Evolutionary conservation across 2,797 vertebrate genomes (phyloP), one percentile per base, ranked within the genome.

Genomic region (Psittacula echo): DNA sequence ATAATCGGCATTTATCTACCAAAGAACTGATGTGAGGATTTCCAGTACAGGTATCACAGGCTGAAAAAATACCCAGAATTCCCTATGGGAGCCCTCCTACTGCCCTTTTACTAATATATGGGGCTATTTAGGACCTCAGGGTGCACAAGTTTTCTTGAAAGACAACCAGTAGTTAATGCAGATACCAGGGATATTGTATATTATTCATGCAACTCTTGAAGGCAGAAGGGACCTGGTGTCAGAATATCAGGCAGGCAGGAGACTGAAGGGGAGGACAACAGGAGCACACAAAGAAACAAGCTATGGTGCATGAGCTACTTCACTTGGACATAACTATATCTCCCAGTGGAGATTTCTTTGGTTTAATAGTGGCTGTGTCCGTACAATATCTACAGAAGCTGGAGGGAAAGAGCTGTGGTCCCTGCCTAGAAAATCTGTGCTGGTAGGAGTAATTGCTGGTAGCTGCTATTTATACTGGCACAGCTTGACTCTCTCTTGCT

Each of bases 11-110:
- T 42, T 67, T 77, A 44, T 17, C 9, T 23, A 60, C 37, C 17
- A 42, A 79, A 66, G 0, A 44, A 9, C 11, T 27, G 61, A 22
- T 24, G 42, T 10, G 7, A 32, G 7, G 4, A 1, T 41, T 29
- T 44, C 23, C 32, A 53, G 6, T 21, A n/a, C 9, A 23, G 20
- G 9, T 51, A 6, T 19, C 3, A 0, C 3, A 53, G 30, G 20
- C 9, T 87, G 73, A 84, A 90, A 90, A 51, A 51, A 6, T 3
- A 34, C 13, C 12, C 41, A 67, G 7, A 39, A 72, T 16, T 10
- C 22, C 11, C 4, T 13, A 0, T 12, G 4, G 17, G 17, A 81
- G 3, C 11, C 7, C 3, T 1, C 47, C 29, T 50, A 16, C 19
- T 34, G 34, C 1, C 7, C 6, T 86, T 90, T 81, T 42, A 7